Evolutionary conservation across 2,797 vertebrate species (phyloP), one percentile per base, ranked within the genome.

Genomic region (Pristis pectinata): DNA sequence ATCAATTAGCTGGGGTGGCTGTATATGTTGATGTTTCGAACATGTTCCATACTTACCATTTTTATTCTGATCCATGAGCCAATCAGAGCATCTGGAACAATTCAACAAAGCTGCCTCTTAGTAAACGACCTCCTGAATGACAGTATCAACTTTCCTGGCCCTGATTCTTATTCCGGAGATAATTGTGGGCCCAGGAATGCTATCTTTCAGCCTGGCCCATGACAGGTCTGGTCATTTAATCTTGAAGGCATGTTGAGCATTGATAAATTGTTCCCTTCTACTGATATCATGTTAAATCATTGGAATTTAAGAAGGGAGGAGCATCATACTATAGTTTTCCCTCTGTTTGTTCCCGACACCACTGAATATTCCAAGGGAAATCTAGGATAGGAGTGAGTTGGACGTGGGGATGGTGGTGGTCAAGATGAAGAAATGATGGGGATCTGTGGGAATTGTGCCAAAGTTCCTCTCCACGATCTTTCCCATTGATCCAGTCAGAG

Each of bases 11-110:
- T 11, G 49, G 67, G 44, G 44, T 34, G 44, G 41, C 30, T 94
- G 15, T 76, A 56, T 53, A 53, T 56, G 49, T 74, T 92, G 94
- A 94, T 94, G 92, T n/a, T 76, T 94, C 92, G 94, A 74, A 53
- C 67, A 53, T 6, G 41, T 76, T 49, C 67, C 44, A 56, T n/a
- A 93, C 27, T 76, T 30, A 15, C 27, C 24, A 53, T 94, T 56
- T 49, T 74, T 44, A 94, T 94, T 56, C 27, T n/a, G n/a, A 53
- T 30, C 72, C 70, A 72, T 76, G 30, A 94, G 70, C 4, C 41
- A 49, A 37, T 11, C 44, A 59, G 27, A 22, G 11, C 70, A 94
- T 70, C 19, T 76, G 41, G 92, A 76, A 67, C 22, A 67, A 67
- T 41, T 89, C 15, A n/a, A 56, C 34, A 89, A 89, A 34, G 56